Percentiles rank a stretch among this genome's conserved stretches.
phyloP scores from a whole-genome alignment of 1,140 invertebrate genomes.

The Calosoma granatense region DNA sequence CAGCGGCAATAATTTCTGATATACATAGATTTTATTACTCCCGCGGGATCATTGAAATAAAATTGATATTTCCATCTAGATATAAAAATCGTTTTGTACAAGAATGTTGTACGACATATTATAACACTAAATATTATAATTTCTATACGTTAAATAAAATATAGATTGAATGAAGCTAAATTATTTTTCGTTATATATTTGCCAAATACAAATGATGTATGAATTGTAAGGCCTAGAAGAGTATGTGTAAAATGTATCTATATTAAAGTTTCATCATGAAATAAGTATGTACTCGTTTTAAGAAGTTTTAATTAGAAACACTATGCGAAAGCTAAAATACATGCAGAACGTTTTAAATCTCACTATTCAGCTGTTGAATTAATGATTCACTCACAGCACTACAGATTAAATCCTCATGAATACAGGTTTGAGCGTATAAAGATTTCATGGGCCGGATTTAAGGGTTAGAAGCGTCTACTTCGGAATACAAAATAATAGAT shows the following conservation, averaged over 20 bases:
- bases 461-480: slow-evolving; percentile 5
- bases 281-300: not conserved
- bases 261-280: no score
- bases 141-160: not conserved
- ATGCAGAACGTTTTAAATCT: slow-evolving; percentile 8
- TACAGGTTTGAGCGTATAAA: slow-evolving; percentile 8
- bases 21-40: not conserved
- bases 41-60: not conserved
- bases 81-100: not conserved
- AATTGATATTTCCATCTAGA: not conserved
- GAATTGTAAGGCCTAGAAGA: no score
- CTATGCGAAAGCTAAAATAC: not conserved
- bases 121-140: no score
- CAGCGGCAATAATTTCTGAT: not conserved
- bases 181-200: no score
- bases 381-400: slow-evolving; percentile 7
- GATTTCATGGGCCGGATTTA: slow-evolving; percentile 7
- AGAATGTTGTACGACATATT: no score
- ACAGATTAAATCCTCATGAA: slow-evolving; percentile 9
- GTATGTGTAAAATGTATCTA: no score
- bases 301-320: slow-evolving; percentile 9
- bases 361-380: slow-evolving; percentile 8
- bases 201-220: no score
- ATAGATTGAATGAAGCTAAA: not conserved
- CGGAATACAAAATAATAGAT: slow-evolving; percentile 7